phyloP scores from a whole-genome alignment of 2,888 invertebrate genomes.

The Boloria euphrosyne region DNA sequence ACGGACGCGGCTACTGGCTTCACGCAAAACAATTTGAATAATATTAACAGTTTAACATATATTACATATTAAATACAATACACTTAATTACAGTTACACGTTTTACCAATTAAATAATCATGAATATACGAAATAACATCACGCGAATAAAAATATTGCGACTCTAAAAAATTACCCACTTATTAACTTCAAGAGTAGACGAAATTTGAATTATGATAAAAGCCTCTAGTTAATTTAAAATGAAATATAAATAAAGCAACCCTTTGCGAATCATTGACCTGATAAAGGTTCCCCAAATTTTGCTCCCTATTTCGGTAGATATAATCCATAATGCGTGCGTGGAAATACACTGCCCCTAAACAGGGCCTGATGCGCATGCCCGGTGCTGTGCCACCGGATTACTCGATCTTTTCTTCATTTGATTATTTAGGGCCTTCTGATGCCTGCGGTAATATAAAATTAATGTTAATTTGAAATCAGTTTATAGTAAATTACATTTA shows the following conservation, averaged over 20 bases:
- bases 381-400: constrained; percentile 43
- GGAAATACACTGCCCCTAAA: constrained; percentile 48
- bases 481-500: constrained; percentile 3
- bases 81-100: neutral
- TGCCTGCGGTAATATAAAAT: constrained; percentile 16
- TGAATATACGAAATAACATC: neutral
- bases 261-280: constrained; percentile 7
- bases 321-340: constrained; percentile 48
- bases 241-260: constrained; percentile 8
- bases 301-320: constrained; percentile 18
- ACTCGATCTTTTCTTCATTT: constrained; percentile 30
- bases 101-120: neutral
- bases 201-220: neutral
- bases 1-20: constrained; percentile 66
- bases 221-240: neutral
- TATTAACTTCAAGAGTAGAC: neutral
- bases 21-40: constrained; percentile 57
- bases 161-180: neutral
- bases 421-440: constrained; percentile 1
- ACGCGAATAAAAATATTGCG: too few species aligned
- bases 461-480: neutral
- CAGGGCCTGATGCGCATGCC: constrained; percentile 39
- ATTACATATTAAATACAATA: constrained; percentile 2
- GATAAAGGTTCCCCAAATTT: constrained; percentile 13
- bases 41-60: constrained; percentile 36